Base-by-base conservation (phyloP, 2,113 vertebrate genomes). In the Prolemur simus region DNA sequence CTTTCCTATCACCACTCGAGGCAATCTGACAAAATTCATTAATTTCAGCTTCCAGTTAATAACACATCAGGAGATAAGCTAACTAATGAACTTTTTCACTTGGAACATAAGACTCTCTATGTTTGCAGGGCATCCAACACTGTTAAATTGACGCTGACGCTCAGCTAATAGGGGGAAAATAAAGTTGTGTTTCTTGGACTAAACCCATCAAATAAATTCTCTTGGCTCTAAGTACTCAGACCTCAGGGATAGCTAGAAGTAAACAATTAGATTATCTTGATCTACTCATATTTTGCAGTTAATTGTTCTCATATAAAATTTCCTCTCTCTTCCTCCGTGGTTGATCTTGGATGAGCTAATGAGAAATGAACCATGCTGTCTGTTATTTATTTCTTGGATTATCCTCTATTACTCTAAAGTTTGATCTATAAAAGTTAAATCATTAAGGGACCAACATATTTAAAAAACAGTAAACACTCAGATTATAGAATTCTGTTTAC, bases 351-450 rank as follows among this genome's bases (percentile, higher is more conserved):
- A 87, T 84, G 47, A 85, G 80, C 71, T 97, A 91, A 97, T 87
- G 76, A 96, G 89, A 97, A 96, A 87, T 89, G 63, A 97, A 81
- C 60, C 87, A 54, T 63, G 73, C 58, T 73, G 37, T 73, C 60
- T 95, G 49, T 87, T 94, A 95, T 93, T 97, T 97, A 95, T 95
- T 91, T 93, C 86, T 87, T 47, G 73, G 87, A 91, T 96, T 87
- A 96, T 80, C 74, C 42, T 95, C 86, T 69, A 39, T 82, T 42
- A 34, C 37, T 18, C 87, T 80, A 37, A 89, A 64, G 45, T 81
- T 90, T 76, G 87, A 94, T 91, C 87, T 92, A 94, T 97, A 95
- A 95, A 96, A 95, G 94, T 93, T 64, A 96, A 88, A 85, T 95
- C 86, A 87, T 63, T 81, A 82, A 89, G 56, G 29, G 27, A 32